Base-by-base conservation (phyloP, 2,797 vertebrate genomes). In the Sandelia bainsii region DNA sequence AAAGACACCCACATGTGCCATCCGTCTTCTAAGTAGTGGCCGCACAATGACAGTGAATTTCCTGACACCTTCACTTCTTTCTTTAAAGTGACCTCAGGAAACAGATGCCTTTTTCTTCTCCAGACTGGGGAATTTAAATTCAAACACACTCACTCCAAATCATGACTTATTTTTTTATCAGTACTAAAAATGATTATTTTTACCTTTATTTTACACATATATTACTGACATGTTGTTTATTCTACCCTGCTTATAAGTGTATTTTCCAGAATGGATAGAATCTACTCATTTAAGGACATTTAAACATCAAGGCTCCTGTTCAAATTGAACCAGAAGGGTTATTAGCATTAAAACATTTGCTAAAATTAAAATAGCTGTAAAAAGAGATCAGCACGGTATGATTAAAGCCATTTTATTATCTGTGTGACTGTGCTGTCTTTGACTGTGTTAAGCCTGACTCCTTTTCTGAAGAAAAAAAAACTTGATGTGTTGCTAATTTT, bases 1-100 rank as follows among this genome's bases (percentile, higher is more conserved):
- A 67, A 75, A 85, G 72, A 77, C 84, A 76, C 81, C 77, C 84
- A 54, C 65, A 79, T 63, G 80, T 77, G 71, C 69, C 79, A 81
- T 84, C 79, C 67, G 65, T 85, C 85, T 63, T 77, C 42, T 66
- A 66, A 77, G 72, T n/a, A 40, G 80, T 63, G 71, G 83, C 77
- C 73, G 53, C 77, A 73, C 73, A 65, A 57, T 72, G 72, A 85
- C 72, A 65, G 56, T 69, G 64, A 39, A 69, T 82, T 81, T 87
- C 81, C 81, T 69, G 62, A 77, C 77, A 81, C 75, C 63, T 58
- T 58, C 20, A 56, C 49, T 57, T 68, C 45, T 61, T 20, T 29
- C 65, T 48, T 65, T 52, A 44, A 63, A 65, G 9, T 29, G 39
- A 62, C 57, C 27, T 8, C 14, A 20, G 48, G n/a, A 67, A 56